Evolutionary conservation across 2,113 vertebrate species (phyloP).

Genomic region (Cryptotis parvus): DNA sequence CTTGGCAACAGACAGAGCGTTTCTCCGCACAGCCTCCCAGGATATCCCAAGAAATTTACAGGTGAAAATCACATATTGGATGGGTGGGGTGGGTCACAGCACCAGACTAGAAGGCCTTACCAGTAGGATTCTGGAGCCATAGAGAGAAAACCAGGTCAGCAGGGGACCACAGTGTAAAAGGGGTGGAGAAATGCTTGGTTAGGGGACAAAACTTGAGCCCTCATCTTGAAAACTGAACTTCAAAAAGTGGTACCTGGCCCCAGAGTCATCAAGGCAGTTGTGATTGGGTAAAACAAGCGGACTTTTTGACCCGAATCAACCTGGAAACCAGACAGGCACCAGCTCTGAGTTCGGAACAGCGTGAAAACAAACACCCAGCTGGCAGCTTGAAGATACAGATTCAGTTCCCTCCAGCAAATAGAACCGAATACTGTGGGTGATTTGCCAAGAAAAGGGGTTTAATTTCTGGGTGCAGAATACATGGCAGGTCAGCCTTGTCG

Average conservation of each 20-base stretch:
- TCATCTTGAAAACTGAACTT: slow-evolving; percentile 32
- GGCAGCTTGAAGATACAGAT: background rate
- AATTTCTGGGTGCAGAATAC: slow-evolving; percentile 42
- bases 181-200: background rate
- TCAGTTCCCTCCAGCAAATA: background rate
- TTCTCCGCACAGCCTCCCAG: too few relatives aligned
- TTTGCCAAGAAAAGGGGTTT: background rate
- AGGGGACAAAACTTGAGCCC: background rate
- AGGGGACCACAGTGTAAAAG: background rate
- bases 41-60: too few relatives aligned
- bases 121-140: too few relatives aligned
- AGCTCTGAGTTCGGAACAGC: background rate
- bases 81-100: too few relatives aligned
- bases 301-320: slow-evolving; percentile 42
- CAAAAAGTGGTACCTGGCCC: background rate
- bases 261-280: background rate
- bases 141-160: too few relatives aligned
- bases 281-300: background rate
- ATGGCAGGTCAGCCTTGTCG: background rate
- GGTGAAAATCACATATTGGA: too few relatives aligned
- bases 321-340: background rate
- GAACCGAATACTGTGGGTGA: background rate
- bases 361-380: slow-evolving; percentile 37
- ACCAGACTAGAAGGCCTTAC: too few relatives aligned
- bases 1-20: too few relatives aligned